Evolutionary conservation across 2,888 invertebrate species (phyloP), one percentile per base, ranked within the genome.

Genomic region (Amblyjoppa proteus): DNA sequence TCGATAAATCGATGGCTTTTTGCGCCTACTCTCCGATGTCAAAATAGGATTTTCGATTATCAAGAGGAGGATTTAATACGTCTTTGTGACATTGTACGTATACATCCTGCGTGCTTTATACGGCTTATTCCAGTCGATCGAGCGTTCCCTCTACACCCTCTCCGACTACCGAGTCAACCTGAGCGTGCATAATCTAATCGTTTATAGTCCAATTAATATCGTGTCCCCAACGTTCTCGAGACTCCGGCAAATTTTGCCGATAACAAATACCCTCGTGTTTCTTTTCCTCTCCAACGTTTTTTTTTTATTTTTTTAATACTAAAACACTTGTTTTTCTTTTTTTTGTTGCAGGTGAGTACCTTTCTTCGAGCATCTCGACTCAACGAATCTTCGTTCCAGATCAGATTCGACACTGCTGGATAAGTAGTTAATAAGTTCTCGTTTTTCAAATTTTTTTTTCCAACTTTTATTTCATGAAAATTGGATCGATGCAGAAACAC

Each of bases 271-370:
- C 20, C 34, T 38, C 34, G 51, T 56, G 41, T 34, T 53, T 81
- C 73, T 64, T 56, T 28, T 82, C 56, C 7, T 45, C 28, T 41
- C 34, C 71, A 25, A 3, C 38, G n/a, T 4, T 11, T 41, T 1
- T 16, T 25, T 16, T 6, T 41, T 31, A 13, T 25, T 45, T 7
- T 81, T 56, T 34, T 34, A 69, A 25, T 28, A 25, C 16, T 64
- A 74, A 68, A 25, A 28, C 16, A 28, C 28, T 41, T 64, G 31
- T 71, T 11, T 20, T 69, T 25, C 74, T 73, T 75, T 81, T 89
- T 85, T 25, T 87, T 88, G n/a, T 90, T 90, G 77, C 89, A 90
- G 90, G 90, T 90, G 90, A 90, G 90, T 90, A 90, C 73, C 70
- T 53, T 71, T 74, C 25, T 71, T 74, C 25, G 58, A 74, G n/a